Evolutionary conservation across 2,113 vertebrate species (phyloP).

Genomic region (Vidua macroura): DNA sequence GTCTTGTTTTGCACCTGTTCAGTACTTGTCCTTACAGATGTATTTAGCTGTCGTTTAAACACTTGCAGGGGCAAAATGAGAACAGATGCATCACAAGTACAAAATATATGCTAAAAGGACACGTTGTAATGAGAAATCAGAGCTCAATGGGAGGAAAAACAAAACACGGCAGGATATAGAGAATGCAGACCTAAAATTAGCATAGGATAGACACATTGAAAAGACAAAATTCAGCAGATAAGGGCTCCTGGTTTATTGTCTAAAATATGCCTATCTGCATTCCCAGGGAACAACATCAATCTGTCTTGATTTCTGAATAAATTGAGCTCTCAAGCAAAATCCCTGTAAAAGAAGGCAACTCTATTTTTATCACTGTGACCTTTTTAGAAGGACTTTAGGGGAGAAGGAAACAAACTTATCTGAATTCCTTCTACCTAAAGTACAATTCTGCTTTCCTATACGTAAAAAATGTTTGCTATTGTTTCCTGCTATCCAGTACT

Average conservation of each 20-base stretch:
- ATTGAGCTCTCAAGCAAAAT: conserved; percentile 46
- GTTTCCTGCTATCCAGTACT: neutral
- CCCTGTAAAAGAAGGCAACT: neutral
- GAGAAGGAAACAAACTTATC: conserved; percentile 3
- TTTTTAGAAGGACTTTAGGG: conserved; percentile 48
- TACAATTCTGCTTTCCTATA: neutral
- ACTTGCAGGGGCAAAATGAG: conserved; percentile 9
- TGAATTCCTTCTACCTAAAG: neutral
- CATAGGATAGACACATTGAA: conserved; percentile 3
- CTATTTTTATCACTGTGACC: conserved; percentile 53
- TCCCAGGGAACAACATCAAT: conserved; percentile 51
- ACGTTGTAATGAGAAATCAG: conserved; percentile 20
- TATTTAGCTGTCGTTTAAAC: conserved; percentile 5
- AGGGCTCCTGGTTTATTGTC: conserved; percentile 46
- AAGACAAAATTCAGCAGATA: conserved; percentile 45
- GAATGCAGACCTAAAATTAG: conserved; percentile 43
- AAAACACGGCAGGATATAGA: conserved; percentile 12
- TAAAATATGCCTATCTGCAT: conserved; percentile 60
- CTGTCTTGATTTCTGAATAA: conserved; percentile 51
- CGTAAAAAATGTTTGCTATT: neutral
- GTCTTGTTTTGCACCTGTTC: conserved; percentile 44
- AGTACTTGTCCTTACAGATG: conserved; percentile 29
- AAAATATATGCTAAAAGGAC: conserved; percentile 43
- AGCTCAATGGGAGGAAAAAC: conserved; percentile 20
- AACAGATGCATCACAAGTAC: conserved; percentile 37